Percentiles rank a stretch among this genome's conserved stretches.
Conservation (phyloP, 2,888 invertebrate genomes). For the Unio pictorum region DNA sequence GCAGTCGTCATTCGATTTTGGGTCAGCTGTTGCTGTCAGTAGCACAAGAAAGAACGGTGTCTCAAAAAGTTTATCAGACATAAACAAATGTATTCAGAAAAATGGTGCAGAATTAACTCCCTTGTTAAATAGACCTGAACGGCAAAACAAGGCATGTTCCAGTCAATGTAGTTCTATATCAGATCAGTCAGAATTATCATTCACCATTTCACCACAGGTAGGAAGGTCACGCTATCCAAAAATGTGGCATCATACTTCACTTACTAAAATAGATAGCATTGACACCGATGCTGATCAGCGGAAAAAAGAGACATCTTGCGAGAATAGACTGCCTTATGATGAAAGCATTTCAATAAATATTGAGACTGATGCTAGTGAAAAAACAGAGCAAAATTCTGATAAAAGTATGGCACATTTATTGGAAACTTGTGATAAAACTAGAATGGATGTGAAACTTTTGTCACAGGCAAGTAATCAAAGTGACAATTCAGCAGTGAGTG, state of each 20-base stretch:
- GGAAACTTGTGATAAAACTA: background rate
- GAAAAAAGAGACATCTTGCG: conserved; percentile 1
- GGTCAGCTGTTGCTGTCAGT: conserved; percentile 4
- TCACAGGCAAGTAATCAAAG: conserved; percentile 1
- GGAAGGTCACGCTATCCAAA: background rate
- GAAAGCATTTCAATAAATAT: too few relatives aligned
- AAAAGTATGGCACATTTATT: too few relatives aligned
- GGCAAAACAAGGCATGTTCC: background rate
- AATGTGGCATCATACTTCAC: conserved; percentile 19
- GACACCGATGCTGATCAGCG: conserved; percentile 16
- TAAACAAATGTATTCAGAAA: conserved; percentile 9
- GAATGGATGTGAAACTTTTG: conserved; percentile 8
- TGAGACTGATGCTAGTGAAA: too few relatives aligned
- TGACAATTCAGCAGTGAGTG: conserved; percentile 1
- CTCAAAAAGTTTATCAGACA: conserved; percentile 26
- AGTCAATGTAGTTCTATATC: conserved; percentile 6
- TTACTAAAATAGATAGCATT: conserved; percentile 36
- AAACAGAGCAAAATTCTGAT: too few relatives aligned
- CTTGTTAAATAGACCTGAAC: conserved; percentile 4
- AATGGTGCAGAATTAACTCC: conserved; percentile 18
- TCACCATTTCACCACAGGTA: background rate
- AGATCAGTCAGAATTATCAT: background rate
- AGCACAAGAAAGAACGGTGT: conserved; percentile 14
- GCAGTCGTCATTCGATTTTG: conserved; percentile 2
- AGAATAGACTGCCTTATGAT: too few relatives aligned